These are phyloP conservation scores for Malurus cyaneus DNA, from an alignment of 2,113 vertebrate species.

Conservation along the genomic window DNA sequence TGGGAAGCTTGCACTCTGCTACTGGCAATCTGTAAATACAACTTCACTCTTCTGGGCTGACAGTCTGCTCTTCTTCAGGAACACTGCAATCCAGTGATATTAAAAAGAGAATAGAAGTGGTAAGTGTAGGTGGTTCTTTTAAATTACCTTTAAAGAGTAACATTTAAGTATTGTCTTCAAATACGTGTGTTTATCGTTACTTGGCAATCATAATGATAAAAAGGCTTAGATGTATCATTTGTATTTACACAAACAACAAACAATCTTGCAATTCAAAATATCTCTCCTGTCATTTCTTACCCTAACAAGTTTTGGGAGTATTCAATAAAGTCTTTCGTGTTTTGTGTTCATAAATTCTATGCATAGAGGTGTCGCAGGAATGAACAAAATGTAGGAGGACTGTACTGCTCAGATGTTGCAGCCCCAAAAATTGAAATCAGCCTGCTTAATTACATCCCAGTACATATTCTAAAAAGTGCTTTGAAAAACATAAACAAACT, in stretches of 20 bases:
- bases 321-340: not conserved
- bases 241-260: not conserved
- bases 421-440: not conserved
- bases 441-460: not conserved
- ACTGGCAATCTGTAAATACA: slow-evolving; percentile 1
- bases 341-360: not conserved
- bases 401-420: not conserved
- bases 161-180: not conserved
- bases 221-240: not conserved
- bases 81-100: not conserved
- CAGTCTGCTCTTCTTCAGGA: not conserved
- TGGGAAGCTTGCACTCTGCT: not conserved
- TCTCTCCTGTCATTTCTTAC: not conserved
- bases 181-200: not conserved
- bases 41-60: not conserved
- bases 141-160: not conserved
- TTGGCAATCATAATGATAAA: not conserved
- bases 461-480: not conserved
- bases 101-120: not conserved
- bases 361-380: not conserved
- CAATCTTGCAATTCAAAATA: not conserved
- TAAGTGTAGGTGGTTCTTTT: slow-evolving; percentile 28
- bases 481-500: not conserved
- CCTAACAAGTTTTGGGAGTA: not conserved
- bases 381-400: not conserved